Evolutionary conservation across 1,140 invertebrate genomes (phyloP).

Genomic region (Pseudomyrmex flavicornis): DNA sequence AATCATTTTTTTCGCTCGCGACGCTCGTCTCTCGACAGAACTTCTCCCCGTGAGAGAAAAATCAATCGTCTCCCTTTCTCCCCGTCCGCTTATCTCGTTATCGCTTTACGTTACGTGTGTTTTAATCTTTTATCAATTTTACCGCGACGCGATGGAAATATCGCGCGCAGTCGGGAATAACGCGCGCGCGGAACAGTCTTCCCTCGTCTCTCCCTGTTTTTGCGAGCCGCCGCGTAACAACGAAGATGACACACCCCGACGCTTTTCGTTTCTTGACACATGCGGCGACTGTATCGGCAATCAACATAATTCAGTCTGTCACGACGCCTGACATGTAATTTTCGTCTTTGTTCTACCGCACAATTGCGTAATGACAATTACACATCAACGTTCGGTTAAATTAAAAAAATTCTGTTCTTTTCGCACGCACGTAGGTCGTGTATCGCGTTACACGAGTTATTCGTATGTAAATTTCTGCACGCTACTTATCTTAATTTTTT

Average conservation of each 20-base stretch:
- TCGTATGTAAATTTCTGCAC: not conserved
- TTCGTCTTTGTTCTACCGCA: conserved; percentile 36
- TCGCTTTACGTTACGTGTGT: not conserved
- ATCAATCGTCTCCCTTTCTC: not conserved
- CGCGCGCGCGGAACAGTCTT: not conserved
- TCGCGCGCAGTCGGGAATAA: not conserved
- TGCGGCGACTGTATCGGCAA: conserved; percentile 25
- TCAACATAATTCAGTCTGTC: conserved; percentile 57
- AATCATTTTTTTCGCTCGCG: too few relatives aligned
- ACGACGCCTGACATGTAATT: conserved; percentile 41
- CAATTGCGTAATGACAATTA: conserved; percentile 29
- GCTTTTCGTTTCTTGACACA: conserved; percentile 43
- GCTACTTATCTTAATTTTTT: too few relatives aligned
- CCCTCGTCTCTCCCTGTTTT: conserved; percentile 36
- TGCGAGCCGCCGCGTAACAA: not conserved
- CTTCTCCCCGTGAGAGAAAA: not conserved
- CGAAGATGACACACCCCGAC: conserved; percentile 47
- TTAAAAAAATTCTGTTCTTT: not conserved
- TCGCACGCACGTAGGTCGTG: not conserved
- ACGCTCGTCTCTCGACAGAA: too few relatives aligned
- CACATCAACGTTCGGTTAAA: conserved; percentile 11
- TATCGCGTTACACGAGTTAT: not conserved
- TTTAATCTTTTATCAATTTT: conserved; percentile 10
- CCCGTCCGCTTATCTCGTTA: not conserved
- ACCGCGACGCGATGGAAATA: not conserved